phyloP scores from a whole-genome alignment of 2,888 invertebrate genomes.

The Tuta absoluta region DNA sequence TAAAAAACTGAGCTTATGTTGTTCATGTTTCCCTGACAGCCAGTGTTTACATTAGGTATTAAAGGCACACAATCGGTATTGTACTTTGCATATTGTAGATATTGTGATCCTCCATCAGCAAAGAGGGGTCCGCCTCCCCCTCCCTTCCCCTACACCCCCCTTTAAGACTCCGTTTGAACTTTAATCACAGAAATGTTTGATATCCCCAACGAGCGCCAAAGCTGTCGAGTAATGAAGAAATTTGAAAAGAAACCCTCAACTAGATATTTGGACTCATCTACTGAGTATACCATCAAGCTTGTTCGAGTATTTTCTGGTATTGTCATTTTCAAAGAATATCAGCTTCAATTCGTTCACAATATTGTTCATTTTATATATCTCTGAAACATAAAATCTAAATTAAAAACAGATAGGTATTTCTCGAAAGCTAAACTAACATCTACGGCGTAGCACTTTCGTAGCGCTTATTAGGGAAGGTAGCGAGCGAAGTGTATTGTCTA shows the following conservation, averaged over 20 bases:
- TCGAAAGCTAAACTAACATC: neutral
- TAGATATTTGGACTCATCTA: constrained; percentile 15
- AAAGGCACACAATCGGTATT: constrained; percentile 15
- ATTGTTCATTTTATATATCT: neutral
- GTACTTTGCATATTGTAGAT: constrained; percentile 29
- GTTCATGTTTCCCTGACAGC: neutral
- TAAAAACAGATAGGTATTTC: neutral
- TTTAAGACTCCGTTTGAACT: constrained; percentile 27
- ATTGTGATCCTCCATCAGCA: constrained; percentile 32
- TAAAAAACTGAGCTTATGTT: neutral
- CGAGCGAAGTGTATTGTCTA: no score
- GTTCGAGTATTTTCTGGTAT: neutral
- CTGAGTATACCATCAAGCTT: neutral
- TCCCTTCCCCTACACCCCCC: constrained; percentile 1
- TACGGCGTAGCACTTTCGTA: constrained; percentile 1
- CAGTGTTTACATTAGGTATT: constrained; percentile 29
- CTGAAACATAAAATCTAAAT: neutral
- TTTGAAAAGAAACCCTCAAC: constrained; percentile 11
- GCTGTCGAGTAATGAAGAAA: constrained; percentile 18
- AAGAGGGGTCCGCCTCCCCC: constrained; percentile 13
- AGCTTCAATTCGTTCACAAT: neutral
- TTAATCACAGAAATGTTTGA: constrained; percentile 23
- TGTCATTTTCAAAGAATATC: neutral
- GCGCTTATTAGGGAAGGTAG: neutral
- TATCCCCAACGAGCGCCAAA: constrained; percentile 1